Base-by-base conservation (phyloP, 2,113 vertebrate genomes). In the Elachura formosa region DNA sequence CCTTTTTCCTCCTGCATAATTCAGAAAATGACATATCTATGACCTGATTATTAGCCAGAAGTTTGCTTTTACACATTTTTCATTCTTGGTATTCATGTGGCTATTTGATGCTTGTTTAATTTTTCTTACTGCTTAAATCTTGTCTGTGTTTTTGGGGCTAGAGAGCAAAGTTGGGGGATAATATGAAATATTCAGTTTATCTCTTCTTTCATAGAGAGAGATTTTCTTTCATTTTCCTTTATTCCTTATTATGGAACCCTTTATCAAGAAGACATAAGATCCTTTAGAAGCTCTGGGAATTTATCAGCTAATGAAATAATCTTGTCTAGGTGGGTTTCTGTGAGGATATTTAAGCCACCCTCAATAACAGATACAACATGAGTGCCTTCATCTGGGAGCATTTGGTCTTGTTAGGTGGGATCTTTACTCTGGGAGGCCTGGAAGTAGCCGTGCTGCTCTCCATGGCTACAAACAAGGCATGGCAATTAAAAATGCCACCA, bases 401-500 rank as follows among this genome's bases (percentile, higher is more conserved):
- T 63, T 90, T 51, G 29, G 7, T 76, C 21, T 61, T 67, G 8
- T 41, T 58, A 22, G 1, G 1, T 59, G 38, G 45, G 51, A 38
- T 43, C 11, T 22, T 69, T 85, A 14, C 34, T 74, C 33, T 59
- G 43, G 24, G 41, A 45, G 20, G 41, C 15, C 46, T 84, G 25
- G 10, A 17, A 73, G 26, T 45, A 40, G 8, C 21, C 10, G 5
- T n/a, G 29, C 45, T 79, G 36, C 22, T 69, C 56, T 82, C 67
- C 54, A 36, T 29, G 72, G 41, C 9, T 66, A 2, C 33, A 83
- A 55, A 55, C 19, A 58, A 62, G 20, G 29, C 38, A 51, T 6
- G 10, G 46, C 21, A 6, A 11, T 19, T 40, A 2, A 58, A 52
- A 84, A 31, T 18, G n/a, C 9, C 29, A 25, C 0, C 1, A 2